Evolutionary conservation across 2,888 invertebrate genomes (phyloP).

Genomic region (Luperina nickerlii): DNA sequence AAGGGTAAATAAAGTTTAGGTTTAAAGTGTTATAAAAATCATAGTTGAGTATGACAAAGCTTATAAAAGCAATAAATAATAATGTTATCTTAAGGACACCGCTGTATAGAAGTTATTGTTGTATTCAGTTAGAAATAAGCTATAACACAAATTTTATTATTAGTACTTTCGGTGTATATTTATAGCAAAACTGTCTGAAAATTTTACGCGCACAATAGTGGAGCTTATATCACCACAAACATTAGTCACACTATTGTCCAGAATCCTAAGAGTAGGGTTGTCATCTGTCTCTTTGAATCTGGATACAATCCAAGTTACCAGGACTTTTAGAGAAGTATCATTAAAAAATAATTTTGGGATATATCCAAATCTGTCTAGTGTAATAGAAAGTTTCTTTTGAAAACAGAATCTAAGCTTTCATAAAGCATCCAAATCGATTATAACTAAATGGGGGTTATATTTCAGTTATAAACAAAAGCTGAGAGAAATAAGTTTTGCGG

Average conservation of each 20-base stretch:
- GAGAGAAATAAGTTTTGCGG: slow-evolving; percentile 31
- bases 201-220: slow-evolving; percentile 53
- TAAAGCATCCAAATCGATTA: slow-evolving; percentile 12
- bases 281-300: slow-evolving; percentile 56
- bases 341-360: slow-evolving; percentile 48
- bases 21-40: slow-evolving; percentile 29
- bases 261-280: slow-evolving; percentile 55
- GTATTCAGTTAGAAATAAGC: slow-evolving; percentile 40
- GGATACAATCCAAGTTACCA: slow-evolving; percentile 57
- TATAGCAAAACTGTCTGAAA: slow-evolving; percentile 60
- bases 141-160: slow-evolving; percentile 51
- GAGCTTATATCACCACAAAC: slow-evolving; percentile 57
- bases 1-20: neutral
- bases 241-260: slow-evolving; percentile 64
- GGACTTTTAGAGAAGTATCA: slow-evolving; percentile 34
- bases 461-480: slow-evolving; percentile 34
- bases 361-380: slow-evolving; percentile 39
- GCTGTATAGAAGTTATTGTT: slow-evolving; percentile 32
- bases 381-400: slow-evolving; percentile 21
- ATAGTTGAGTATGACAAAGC: slow-evolving; percentile 19
- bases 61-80: slow-evolving; percentile 17
- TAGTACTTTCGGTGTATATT: slow-evolving; percentile 54
- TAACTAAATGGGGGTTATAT: slow-evolving; percentile 4
- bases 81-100: slow-evolving; percentile 26
- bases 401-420: neutral